A percentile compares a stretch with the other conserved stretches of the same genome.
These are phyloP conservation scores for Trochalopteron elliotii DNA, from an alignment of 2,113 vertebrate genomes.

Conservation along the genomic window DNA sequence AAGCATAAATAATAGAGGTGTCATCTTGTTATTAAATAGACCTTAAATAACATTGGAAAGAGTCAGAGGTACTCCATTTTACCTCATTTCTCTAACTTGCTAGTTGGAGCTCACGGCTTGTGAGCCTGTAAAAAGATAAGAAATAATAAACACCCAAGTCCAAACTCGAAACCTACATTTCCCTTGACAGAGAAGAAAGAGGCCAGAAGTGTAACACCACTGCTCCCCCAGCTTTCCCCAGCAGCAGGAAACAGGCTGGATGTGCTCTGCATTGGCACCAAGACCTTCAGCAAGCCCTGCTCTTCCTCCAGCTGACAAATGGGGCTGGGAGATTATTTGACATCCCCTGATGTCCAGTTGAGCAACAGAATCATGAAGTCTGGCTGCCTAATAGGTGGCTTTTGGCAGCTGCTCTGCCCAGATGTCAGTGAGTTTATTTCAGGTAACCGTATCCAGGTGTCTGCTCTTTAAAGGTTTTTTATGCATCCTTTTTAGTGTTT, in stretches of 20 bases:
- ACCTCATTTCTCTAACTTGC: too few relatives aligned
- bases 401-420: not conserved
- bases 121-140: too few relatives aligned
- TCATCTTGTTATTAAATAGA: too few relatives aligned
- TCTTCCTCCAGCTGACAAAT: not conserved
- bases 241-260: not conserved
- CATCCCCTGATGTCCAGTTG: accelerated
- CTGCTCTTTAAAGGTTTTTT: not conserved
- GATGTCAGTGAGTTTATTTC: not conserved
- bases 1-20: too few relatives aligned
- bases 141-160: too few relatives aligned
- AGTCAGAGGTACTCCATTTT: too few relatives aligned
- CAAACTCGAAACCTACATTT: too few relatives aligned
- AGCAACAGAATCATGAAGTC: not conserved
- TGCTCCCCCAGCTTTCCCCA: accelerated
- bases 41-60: too few relatives aligned
- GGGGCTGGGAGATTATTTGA: not conserved
- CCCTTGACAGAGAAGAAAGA: too few relatives aligned
- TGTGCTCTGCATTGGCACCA: accelerated
- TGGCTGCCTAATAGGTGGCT: not conserved
- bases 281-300: not conserved
- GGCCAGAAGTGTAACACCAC: too few relatives aligned
- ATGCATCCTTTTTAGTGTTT: not conserved
- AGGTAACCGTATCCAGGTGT: conserved; percentile 5
- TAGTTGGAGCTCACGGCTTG: too few relatives aligned